Evolutionary conservation across 2,888 invertebrate genomes (phyloP).

Genomic region (Mythimna pallens): DNA sequence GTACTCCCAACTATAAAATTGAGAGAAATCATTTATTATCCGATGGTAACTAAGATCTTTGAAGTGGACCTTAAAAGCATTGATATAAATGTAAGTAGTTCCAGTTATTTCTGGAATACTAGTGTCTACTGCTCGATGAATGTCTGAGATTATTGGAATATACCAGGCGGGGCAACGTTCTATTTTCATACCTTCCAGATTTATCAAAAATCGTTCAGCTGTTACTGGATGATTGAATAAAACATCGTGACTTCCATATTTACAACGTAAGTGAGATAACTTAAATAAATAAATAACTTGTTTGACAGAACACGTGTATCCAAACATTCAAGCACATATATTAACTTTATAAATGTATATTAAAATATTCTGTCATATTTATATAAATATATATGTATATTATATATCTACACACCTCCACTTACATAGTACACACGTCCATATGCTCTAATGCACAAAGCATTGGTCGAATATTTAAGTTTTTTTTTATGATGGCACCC

Average conservation of each 20-base stretch:
- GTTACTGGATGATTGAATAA: constrained; percentile 7
- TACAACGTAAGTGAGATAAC: constrained; percentile 6
- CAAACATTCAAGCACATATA: too few species aligned
- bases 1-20: constrained; percentile 3
- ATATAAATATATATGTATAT: too few species aligned
- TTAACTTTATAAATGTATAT: too few species aligned
- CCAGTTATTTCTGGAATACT: neutral
- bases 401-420: too few species aligned
- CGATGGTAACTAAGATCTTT: neutral
- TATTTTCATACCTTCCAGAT: constrained; percentile 27
- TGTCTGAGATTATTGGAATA: constrained; percentile 24
- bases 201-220: constrained; percentile 19
- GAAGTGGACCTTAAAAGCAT: constrained; percentile 1
- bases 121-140: constrained; percentile 1
- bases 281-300: too few species aligned
- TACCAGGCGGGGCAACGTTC: neutral
- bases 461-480: too few species aligned
- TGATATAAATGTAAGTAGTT: neutral
- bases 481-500: too few species aligned
- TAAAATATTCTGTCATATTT: too few species aligned
- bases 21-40: neutral
- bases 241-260: constrained; percentile 18
- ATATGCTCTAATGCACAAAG: too few species aligned
- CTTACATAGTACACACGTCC: too few species aligned
- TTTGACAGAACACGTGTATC: constrained; percentile 3